phyloP scores from a whole-genome alignment of 2,797 vertebrate species.

The Acanthis flammea region DNA sequence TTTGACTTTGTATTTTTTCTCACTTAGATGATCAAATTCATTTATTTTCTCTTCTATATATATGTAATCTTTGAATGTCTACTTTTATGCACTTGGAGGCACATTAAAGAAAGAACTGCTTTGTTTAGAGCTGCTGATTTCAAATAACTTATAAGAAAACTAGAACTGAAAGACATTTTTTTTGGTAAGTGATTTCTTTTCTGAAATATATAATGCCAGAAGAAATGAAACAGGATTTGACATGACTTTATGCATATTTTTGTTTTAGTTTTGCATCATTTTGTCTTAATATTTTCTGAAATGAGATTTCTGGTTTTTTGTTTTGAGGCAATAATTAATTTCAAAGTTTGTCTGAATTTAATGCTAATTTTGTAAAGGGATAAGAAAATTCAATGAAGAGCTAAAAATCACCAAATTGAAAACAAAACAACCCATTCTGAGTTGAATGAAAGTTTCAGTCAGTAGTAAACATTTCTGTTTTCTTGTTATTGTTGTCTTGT shows the following conservation, averaged over 20 bases:
- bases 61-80: not conserved
- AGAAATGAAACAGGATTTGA: not conserved
- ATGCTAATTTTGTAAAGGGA: not conserved
- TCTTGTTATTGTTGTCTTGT: conserved; percentile 21
- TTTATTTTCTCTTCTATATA: not conserved
- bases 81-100: not conserved
- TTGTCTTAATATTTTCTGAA: not conserved
- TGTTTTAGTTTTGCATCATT: not conserved
- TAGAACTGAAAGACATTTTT: not conserved
- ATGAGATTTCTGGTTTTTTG: not conserved
- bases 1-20: not conserved
- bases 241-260: not conserved
- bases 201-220: not conserved
- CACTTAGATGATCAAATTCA: not conserved
- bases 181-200: not conserved
- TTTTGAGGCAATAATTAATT: not conserved
- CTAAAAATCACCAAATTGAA: not conserved
- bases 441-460: conserved; percentile 31
- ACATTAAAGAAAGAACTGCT: not conserved
- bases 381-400: not conserved
- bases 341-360: not conserved
- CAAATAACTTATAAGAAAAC: not conserved
- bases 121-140: not conserved
- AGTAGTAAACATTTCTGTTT: conserved; percentile 44
- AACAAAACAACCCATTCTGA: conserved; percentile 2